Evolutionary conservation across 2,797 vertebrate genomes (phyloP).

Genomic region (Acanthurus tractus): DNA sequence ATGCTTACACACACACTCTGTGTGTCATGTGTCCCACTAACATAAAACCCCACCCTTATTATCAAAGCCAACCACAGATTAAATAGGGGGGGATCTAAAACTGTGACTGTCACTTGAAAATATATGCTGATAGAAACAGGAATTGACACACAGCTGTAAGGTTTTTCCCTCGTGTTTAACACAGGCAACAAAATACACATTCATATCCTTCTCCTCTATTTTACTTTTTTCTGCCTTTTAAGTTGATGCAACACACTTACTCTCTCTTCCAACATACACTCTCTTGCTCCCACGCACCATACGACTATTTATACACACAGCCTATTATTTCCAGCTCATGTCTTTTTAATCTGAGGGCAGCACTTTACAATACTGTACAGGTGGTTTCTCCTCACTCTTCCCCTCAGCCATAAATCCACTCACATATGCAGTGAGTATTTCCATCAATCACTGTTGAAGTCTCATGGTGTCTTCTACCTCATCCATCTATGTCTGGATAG

Average conservation of each 20-base stretch:
- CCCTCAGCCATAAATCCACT: constrained; percentile 14
- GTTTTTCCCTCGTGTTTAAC: neutral
- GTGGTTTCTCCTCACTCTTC: constrained; percentile 39
- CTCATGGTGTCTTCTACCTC: neutral
- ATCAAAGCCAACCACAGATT: constrained; percentile 25
- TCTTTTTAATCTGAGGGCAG: constrained; percentile 76
- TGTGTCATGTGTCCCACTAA: constrained; percentile 36
- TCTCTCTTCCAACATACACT: constrained; percentile 53
- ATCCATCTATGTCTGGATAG: neutral
- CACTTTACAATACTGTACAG: constrained; percentile 59
- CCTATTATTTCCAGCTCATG: constrained; percentile 76
- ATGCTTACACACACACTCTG: constrained; percentile 7
- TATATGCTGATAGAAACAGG: constrained; percentile 23
- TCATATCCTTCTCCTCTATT: neutral
- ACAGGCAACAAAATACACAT: constrained; percentile 12
- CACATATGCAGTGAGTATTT: constrained; percentile 8
- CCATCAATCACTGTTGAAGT: constrained; percentile 10
- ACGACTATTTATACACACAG: constrained; percentile 71
- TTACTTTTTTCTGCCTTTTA: constrained; percentile 40
- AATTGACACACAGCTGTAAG: no score
- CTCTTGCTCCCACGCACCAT: constrained; percentile 46
- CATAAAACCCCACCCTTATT: constrained; percentile 23
- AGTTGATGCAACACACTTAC: constrained; percentile 41
- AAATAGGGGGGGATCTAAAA: neutral
- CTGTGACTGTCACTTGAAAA: neutral